Evolutionary conservation across 2,113 vertebrate species (phyloP).

Genomic region (Monarcha castaneiventris): DNA sequence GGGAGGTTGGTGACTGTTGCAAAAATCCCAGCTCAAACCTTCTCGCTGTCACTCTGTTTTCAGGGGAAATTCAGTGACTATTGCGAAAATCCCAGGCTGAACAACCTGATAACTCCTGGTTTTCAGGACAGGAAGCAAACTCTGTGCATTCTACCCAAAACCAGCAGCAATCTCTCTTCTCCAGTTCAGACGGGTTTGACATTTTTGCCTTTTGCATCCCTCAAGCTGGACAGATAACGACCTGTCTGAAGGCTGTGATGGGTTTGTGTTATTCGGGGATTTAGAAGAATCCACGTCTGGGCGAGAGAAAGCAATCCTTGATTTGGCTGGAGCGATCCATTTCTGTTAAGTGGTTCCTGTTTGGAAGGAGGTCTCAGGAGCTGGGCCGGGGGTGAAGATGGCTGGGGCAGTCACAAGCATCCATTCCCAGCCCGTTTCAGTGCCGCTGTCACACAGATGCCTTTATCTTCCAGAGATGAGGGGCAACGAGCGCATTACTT

Average conservation of each 20-base stretch:
- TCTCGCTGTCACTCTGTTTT: constrained; percentile 9
- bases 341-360: not conserved
- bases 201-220: not conserved
- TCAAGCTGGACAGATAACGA: not conserved
- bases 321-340: fast-evolving
- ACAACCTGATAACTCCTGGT: not conserved
- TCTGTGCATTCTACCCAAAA: not conserved
- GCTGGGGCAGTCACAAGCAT: not conserved
- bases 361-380: not conserved
- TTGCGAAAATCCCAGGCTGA: not conserved
- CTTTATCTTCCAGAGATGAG: not conserved
- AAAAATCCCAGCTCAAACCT: constrained; percentile 55
- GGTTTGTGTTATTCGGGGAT: not conserved
- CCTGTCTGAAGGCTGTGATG: not conserved
- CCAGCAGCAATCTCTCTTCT: not conserved
- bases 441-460: not conserved
- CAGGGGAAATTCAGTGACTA: not conserved
- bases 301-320: not conserved
- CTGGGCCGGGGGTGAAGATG: not conserved
- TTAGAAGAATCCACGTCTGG: not conserved
- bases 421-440: not conserved
- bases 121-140: not conserved
- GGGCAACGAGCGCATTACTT: not conserved
- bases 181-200: not conserved
- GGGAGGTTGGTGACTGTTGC: constrained; percentile 7